Base-by-base conservation (phyloP, 1,140 invertebrate genomes). In the Drosophila novamexicana region DNA sequence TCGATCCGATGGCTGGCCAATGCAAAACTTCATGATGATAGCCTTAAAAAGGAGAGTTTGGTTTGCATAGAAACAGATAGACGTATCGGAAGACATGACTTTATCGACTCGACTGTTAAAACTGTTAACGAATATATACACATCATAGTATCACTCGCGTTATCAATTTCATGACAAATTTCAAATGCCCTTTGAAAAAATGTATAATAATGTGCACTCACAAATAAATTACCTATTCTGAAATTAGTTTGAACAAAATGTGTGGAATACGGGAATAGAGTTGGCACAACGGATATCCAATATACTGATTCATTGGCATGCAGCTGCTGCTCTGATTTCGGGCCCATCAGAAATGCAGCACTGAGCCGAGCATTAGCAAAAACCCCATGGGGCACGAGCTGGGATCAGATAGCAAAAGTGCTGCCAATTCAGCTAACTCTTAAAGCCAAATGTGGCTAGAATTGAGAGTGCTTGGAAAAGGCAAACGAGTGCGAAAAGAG, bases 191-290 rank as follows among this genome's bases (percentile, higher is more conserved):
- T 22, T 22, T 22, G 1, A 22, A 22, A 22, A 22, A 3, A 22
- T 2, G 22, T 22, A 22, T 29, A 22, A 22, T 29, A 29, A 29
- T 29, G 22, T 22, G 2, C 22, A 22, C 22, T 2, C 22, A 22
- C 22, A 22, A 22, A 44, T 63, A 52, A 52, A 68, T 68, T 68
- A 68, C 61, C 61, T 73, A 56, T 61, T 53, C 10, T 7, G 7
- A 61, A 67, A 73, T 62, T 57, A 39, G 50, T 32, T 39, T 9
- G 32, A 53, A n/a, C 7, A 16, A 56, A 36, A 56, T 49, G 14
- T 6, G 12, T 37, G 6, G 14, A 18, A 14, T 32, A 42, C 22
- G 22, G 22, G 22, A 42, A 29, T 6, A 42, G 1, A 44, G 7
- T 8, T 68, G 14, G 29, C 9, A 14, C 7, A n/a, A 16, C 6